A percentile compares a stretch with the other conserved stretches of the same genome.
Evolutionary conservation across 2,113 vertebrate genomes (phyloP).

Genomic region (Rhombomys opimus): DNA sequence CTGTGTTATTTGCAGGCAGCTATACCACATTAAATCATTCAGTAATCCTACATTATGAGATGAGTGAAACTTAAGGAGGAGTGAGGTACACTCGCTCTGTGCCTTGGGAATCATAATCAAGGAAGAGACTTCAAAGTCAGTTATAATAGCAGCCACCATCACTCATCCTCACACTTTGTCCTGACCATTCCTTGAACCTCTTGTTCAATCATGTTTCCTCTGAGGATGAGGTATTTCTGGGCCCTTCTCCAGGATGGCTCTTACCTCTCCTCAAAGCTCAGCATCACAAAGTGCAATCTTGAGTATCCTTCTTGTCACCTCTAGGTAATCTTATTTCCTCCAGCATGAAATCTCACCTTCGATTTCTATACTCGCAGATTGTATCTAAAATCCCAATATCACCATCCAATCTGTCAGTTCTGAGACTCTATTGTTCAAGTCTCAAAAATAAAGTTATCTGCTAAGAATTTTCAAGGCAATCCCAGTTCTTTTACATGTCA

Average conservation of each 20-base stretch:
- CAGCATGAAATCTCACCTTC: not conserved
- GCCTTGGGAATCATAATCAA: not conserved
- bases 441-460: not conserved
- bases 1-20: not conserved
- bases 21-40: conserved; percentile 11
- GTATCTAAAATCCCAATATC: not conserved
- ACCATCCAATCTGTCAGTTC: not conserved
- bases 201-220: not conserved
- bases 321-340: not conserved
- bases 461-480: not conserved
- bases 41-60: not conserved
- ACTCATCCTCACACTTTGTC: not conserved
- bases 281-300: not conserved
- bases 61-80: not conserved
- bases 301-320: not conserved
- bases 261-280: not conserved
- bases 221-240: not conserved
- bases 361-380: not conserved
- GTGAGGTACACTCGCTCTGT: not conserved
- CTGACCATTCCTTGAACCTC: not conserved
- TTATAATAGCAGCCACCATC: not conserved
- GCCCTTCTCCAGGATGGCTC: not conserved
- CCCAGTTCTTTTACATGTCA: not conserved
- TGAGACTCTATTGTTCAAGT: not conserved
- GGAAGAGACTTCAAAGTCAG: not conserved